These are phyloP conservation scores for Antheraea yamamai DNA, from an alignment of 2,888 invertebrate species.

Conservation along the genomic window DNA sequence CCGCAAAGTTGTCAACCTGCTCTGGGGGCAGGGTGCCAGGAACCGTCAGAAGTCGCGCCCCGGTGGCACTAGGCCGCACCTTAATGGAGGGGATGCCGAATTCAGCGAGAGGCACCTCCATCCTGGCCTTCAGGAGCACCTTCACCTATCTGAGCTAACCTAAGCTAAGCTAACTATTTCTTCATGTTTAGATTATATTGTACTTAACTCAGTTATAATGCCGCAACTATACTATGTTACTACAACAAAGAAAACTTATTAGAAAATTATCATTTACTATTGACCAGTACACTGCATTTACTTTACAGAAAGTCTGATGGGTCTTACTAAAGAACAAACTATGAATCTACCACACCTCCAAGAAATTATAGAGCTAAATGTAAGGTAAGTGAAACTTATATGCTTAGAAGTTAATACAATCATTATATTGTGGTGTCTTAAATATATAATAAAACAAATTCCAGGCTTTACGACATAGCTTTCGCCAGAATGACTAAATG, in stretches of 20 bases:
- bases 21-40: too few species aligned
- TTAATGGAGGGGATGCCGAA: too few species aligned
- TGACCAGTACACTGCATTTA: background rate
- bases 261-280: background rate
- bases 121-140: too few species aligned
- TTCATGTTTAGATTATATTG: too few species aligned
- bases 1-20: too few species aligned
- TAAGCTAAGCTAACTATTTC: too few species aligned
- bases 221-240: too few species aligned
- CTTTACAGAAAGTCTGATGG: constrained; percentile 63
- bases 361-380: constrained; percentile 48
- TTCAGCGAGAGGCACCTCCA: too few species aligned
- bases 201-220: too few species aligned
- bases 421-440: background rate
- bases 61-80: too few species aligned
- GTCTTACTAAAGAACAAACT: constrained; percentile 59
- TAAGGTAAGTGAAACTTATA: constrained; percentile 41
- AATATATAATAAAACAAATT: constrained; percentile 25
- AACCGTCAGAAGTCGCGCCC: too few species aligned
- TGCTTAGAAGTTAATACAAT: background rate
- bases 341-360: constrained; percentile 50
- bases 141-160: too few species aligned
- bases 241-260: background rate
- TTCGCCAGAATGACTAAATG: constrained; percentile 70
- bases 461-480: constrained; percentile 56